Evolutionary conservation across 1,140 invertebrate species (phyloP).

Genomic region (Littorina saxatilis): DNA sequence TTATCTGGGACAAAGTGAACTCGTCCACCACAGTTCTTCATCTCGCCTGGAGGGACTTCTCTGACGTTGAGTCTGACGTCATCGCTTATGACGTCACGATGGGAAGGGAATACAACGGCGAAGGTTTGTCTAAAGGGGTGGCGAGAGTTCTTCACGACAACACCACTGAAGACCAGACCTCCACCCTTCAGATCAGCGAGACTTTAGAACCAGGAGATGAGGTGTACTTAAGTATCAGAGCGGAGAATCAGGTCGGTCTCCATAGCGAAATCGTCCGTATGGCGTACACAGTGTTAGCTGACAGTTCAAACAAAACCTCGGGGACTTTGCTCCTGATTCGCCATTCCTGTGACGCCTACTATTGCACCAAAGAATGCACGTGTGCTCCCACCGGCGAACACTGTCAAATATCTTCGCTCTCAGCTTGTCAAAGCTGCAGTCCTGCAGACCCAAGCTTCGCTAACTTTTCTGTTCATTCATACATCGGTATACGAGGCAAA

Average conservation of each 20-base stretch:
- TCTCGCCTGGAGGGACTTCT: conserved; percentile 51
- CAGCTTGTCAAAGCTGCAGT: neutral
- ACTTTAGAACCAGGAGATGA: conserved; percentile 32
- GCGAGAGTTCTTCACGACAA: conserved; percentile 24
- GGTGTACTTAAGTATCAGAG: conserved; percentile 41
- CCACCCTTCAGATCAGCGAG: conserved; percentile 17
- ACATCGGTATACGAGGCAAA: neutral
- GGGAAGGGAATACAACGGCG: conserved; percentile 44
- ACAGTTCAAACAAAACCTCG: neutral
- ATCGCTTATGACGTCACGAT: conserved; percentile 42
- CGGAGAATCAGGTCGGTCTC: conserved; percentile 46
- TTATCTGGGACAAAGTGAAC: conserved; percentile 36
- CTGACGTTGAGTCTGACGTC: conserved; percentile 53
- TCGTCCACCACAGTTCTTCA: neutral
- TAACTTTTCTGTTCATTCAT: neutral
- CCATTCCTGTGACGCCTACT: conserved; percentile 51
- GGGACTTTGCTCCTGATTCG: conserved; percentile 41
- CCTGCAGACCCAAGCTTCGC: neutral
- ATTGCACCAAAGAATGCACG: conserved; percentile 56
- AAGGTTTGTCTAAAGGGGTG: conserved; percentile 44
- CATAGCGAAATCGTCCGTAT: conserved; percentile 33
- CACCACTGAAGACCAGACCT: conserved; percentile 21
- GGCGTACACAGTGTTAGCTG: conserved; percentile 32
- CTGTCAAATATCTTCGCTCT: conserved; percentile 23
- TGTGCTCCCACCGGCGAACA: conserved; percentile 49